Evolutionary conservation across 2,888 invertebrate species (phyloP), one percentile per base, ranked within the genome.

Genomic region (Drosophila meridiana): DNA sequence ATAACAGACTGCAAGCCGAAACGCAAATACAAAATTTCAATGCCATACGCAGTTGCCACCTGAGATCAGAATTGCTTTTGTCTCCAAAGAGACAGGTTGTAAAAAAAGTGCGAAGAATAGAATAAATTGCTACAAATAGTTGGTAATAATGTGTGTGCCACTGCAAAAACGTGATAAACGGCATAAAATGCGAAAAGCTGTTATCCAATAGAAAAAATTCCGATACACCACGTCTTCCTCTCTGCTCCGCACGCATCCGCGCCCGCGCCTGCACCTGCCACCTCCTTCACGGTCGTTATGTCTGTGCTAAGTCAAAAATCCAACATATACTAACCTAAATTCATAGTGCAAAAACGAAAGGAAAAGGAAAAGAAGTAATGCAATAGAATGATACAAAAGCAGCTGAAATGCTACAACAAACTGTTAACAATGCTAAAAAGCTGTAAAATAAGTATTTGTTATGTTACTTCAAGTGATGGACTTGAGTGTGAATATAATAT

Each of bases 201-300:
- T 79, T 87, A 87, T 87, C 83, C 87, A 87, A 87, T 87, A 87
- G 85, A 85, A 87, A 83, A 87, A 87, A 87, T 87, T 85, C 77
- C 85, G 69, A 85, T 81, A 87, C 47, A 78, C 69, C 69, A 69
- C 64, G 40, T 63, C 70, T 63, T 43, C 32, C 60, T 48, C 63
- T 64, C 38, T 60, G 32, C 48, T 63, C 60, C 58, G 57, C 36
- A 76, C 66, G 66, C 82, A 68, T 69, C 62, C 57, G 55, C 47
- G 50, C 63, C 68, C 64, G 56, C 47, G 50, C 63, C 68, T 61
- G 56, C 78, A 81, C 75, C 82, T 71, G 78, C 65, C 80, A 67
- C 55, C 69, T 66, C 63, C 71, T 63, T 78, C 52, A 72, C 50
- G 53, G 75, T 74, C 78, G 68, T 78, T 64, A 58, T 63, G 78